phyloP scores from a whole-genome alignment of 2,888 invertebrate species.

The Drosophila peninsularis region DNA sequence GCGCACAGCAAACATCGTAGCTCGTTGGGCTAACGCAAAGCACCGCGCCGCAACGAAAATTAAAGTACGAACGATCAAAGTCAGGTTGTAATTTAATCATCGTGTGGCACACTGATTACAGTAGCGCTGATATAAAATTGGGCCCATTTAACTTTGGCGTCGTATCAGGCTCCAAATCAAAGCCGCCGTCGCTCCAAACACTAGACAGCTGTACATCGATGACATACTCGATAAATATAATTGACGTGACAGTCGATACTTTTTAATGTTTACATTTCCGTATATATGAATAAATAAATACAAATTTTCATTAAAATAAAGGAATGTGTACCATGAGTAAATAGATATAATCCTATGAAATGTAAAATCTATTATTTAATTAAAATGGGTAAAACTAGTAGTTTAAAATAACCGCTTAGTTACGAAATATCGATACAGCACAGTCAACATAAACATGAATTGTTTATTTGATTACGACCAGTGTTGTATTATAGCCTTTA shows the following conservation, averaged over 20 bases:
- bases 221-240: background rate
- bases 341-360: background rate
- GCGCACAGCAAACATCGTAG: slow-evolving; percentile 73
- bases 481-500: slow-evolving; percentile 24
- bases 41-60: slow-evolving; percentile 81
- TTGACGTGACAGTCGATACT: background rate
- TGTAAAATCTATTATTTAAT: no score
- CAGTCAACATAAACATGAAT: background rate
- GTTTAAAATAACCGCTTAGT: no score
- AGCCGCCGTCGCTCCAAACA: slow-evolving; percentile 24
- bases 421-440: slow-evolving; percentile 1
- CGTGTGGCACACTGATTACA: slow-evolving; percentile 11
- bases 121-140: background rate
- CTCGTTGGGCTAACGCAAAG: slow-evolving; percentile 66
- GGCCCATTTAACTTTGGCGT: slow-evolving; percentile 44
- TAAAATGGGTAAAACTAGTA: no score
- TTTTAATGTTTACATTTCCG: background rate
- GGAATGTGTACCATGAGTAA: background rate
- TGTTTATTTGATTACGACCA: background rate
- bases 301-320: background rate
- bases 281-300: background rate
- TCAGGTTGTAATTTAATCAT: slow-evolving; percentile 73
- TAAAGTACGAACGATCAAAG: slow-evolving; percentile 45
- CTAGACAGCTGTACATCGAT: slow-evolving; percentile 44
- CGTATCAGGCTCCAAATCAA: slow-evolving; percentile 24